phyloP scores from a whole-genome alignment of 2,797 vertebrate genomes.

The Hydrocynus forskahlii region DNA sequence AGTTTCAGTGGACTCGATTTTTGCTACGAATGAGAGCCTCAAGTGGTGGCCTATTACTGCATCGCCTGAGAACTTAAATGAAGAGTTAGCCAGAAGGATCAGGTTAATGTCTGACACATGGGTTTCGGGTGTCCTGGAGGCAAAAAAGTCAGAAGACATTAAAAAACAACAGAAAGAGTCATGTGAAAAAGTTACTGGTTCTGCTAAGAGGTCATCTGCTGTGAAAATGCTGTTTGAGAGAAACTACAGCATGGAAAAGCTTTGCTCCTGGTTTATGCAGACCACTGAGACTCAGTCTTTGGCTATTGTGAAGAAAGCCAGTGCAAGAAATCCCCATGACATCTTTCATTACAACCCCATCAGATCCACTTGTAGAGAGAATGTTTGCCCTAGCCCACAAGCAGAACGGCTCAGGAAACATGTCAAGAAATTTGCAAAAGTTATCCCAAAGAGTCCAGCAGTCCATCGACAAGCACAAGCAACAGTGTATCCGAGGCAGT shows the following conservation, averaged over 20 bases:
- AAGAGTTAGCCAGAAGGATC: constrained; percentile 88
- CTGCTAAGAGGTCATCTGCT: constrained; percentile 77
- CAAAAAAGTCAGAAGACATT: constrained; percentile 65
- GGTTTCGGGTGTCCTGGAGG: constrained; percentile 82
- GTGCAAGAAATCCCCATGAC: constrained; percentile 87
- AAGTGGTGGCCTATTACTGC: constrained; percentile 91
- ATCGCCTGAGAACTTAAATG: constrained; percentile 82
- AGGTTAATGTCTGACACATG: constrained; percentile 89
- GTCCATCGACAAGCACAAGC: constrained; percentile 81
- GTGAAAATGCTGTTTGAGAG: constrained; percentile 92
- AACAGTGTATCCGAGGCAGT: constrained; percentile 74
- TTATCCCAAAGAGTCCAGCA: constrained; percentile 88
- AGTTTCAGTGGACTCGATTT: constrained; percentile 85
- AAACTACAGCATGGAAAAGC: constrained; percentile 88
- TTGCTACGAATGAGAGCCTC: constrained; percentile 81
- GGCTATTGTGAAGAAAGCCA: constrained; percentile 90
- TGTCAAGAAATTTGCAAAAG: constrained; percentile 94
- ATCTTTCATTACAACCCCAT: constrained; percentile 83
- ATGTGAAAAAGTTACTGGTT: constrained; percentile 57
- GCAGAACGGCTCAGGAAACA: constrained; percentile 88
- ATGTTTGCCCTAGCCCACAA: constrained; percentile 83
- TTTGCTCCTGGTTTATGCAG: constrained; percentile 97
- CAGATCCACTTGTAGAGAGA: constrained; percentile 77
- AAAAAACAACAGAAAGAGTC: constrained; percentile 54
- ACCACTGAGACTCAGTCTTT: constrained; percentile 97